Base-by-base conservation (phyloP, 2,797 vertebrate genomes). In the Hirundo rustica region DNA sequence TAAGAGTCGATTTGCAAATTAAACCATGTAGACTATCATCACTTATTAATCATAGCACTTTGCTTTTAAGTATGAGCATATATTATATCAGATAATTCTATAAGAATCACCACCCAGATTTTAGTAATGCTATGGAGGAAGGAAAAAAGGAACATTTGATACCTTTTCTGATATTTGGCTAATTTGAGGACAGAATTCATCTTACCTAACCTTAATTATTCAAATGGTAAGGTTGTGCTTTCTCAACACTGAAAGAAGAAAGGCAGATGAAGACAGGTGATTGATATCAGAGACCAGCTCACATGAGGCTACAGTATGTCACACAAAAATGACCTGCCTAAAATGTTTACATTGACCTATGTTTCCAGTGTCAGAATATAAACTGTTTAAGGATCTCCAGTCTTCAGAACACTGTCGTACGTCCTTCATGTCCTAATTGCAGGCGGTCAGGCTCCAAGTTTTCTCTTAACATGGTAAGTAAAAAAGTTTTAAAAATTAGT, bases 1-100 rank as follows among this genome's bases (percentile, higher is more conserved):
- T 88, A 89, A 89, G 68, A 88, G 47, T 70, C 82, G 86, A 53
- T 88, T 96, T 89, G 55, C 42, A 81, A 94, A 89, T 91, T 78
- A 93, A 85, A 75, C 79, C 50, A 36, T 16, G 32, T 54, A 88
- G 85, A 36, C 54, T 76, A 40, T 88, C 58, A 70, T 84, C 40
- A 50, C 23, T 80, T 68, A 91, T 61, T 88, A 85, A 72, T 84
- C 66, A 76, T 15, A 81, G 36, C 38, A 78, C 45, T 85, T 85
- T 55, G 38, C 34, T 80, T 95, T 72, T 64, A 88, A 71, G 61
- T 75, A 65, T 23, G 17, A 92, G 26, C 40, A 50, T 75, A 91
- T 89, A 83, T 83, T 87, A 55, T 16, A 66, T 27, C 55, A 93
- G 91, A 88, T 61, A 88, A 64, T 62, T 88, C 71, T 86, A 34